phyloP scores from a whole-genome alignment of 2,797 vertebrate genomes.

The Tinamus major region DNA sequence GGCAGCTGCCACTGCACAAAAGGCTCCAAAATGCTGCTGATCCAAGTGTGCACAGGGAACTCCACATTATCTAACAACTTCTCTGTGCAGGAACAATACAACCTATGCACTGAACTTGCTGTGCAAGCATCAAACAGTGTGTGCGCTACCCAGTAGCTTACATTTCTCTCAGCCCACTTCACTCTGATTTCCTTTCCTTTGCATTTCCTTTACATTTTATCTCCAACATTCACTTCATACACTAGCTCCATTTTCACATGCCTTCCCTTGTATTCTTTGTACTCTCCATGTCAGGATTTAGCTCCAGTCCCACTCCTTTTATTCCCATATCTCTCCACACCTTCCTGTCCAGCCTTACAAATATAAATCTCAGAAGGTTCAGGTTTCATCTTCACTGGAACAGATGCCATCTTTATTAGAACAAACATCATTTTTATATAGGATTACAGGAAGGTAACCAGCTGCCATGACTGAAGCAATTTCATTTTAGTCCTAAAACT shows the following conservation, averaged over 20 bases:
- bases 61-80: not conserved
- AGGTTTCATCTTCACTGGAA: not conserved
- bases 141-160: not conserved
- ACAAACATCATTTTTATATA: not conserved
- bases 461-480: constrained; percentile 1
- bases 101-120: not conserved
- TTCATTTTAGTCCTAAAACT: not conserved
- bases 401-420: not conserved
- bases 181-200: not conserved
- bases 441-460: constrained; percentile 2
- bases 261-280: not conserved
- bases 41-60: not conserved
- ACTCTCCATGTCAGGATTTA: not conserved
- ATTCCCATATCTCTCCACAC: not conserved
- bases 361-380: not conserved
- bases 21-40: not conserved
- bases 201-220: not conserved
- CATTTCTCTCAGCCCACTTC: not conserved
- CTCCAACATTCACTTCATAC: not conserved
- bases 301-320: not conserved
- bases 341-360: not conserved
- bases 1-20: not conserved
- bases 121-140: not conserved
- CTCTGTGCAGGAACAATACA: not conserved
- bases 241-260: not conserved